Base-by-base conservation (phyloP, 2,797 vertebrate genomes). In the Eidolon dupreanum region DNA sequence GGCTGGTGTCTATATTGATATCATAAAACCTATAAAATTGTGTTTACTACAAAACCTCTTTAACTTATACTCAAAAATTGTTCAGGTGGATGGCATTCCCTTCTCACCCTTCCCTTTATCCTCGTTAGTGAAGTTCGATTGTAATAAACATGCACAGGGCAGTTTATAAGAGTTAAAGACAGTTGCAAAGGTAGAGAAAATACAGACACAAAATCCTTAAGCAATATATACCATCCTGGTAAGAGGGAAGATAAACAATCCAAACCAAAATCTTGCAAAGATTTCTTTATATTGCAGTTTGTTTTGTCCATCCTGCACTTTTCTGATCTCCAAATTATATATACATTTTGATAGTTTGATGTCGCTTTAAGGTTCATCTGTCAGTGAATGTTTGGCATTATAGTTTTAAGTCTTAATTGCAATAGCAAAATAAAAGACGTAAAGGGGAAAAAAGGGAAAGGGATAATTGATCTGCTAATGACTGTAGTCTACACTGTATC, bases 391-490 rank as follows among this genome's bases (percentile, higher is more conserved):
- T 38, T 89, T 98, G 68, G 13, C 0, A 0, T 90, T 93, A 51
- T 36, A 49, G 55, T 88, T 96, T 97, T 95, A 94, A 98, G 75
- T 77, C 81, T 96, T 96, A 96, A 92, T 97, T 98, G 83, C 86
- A 92, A 75, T 51, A 92, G 61, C 93, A 33, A 77, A 77, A 88
- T 96, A 61, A 97, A 96, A 95, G 31, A 74, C 15, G 49, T 68
- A 83, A 49, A 26, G 86, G 46, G 26, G 70, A 86, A 97, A 74
- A 89, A 79, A 90, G 74, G 82, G 43, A 31, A 95, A 93, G 92
- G 88, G 75, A 85, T 97, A 94, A 96, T 51, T 86, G 88, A 55
- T 75, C 26, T 95, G 83, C 55, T 98, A 98, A 97, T 97, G 96
- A 94, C 85, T 95, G 74, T 49, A 94, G 89, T 97, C 91, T 96